phyloP scores from a whole-genome alignment of 2,797 vertebrate genomes.

The Podarcis siculus region DNA sequence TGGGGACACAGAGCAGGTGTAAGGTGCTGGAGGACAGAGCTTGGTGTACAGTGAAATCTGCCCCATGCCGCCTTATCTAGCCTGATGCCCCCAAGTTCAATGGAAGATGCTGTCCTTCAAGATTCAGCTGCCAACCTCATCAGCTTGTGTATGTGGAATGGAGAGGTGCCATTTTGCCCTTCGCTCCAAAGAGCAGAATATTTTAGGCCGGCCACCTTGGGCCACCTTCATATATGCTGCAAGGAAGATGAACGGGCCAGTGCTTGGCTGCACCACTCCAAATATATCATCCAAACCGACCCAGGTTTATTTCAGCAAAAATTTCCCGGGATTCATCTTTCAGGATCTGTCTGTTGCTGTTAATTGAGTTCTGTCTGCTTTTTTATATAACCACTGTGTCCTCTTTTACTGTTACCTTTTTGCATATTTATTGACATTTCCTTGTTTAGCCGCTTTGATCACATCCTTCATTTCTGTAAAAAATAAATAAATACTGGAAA shows the following conservation, averaged over 20 bases:
- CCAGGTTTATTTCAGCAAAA: background rate
- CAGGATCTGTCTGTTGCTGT: background rate
- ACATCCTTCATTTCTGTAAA: background rate
- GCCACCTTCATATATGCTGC: background rate
- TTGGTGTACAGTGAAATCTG: too few relatives aligned
- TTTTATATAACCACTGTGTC: background rate
- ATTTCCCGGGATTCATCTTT: background rate
- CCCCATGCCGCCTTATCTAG: too few relatives aligned
- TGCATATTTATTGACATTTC: background rate
- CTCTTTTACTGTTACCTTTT: background rate
- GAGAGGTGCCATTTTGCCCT: background rate
- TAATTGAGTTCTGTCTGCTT: background rate
- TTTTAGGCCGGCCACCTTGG: background rate
- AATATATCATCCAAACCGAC: background rate
- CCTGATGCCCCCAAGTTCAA: too few relatives aligned
- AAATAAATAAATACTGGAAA: background rate
- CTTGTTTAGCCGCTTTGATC: background rate
- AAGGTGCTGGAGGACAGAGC: too few relatives aligned
- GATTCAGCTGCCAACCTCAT: background rate
- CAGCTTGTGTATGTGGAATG: background rate
- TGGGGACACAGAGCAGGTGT: too few relatives aligned
- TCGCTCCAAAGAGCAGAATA: background rate
- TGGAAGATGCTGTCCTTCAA: too few relatives aligned
- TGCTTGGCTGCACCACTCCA: background rate
- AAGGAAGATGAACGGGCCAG: background rate